Evolutionary conservation across 2,797 vertebrate genomes (phyloP).

Genomic region (Sebastes iracundus): DNA sequence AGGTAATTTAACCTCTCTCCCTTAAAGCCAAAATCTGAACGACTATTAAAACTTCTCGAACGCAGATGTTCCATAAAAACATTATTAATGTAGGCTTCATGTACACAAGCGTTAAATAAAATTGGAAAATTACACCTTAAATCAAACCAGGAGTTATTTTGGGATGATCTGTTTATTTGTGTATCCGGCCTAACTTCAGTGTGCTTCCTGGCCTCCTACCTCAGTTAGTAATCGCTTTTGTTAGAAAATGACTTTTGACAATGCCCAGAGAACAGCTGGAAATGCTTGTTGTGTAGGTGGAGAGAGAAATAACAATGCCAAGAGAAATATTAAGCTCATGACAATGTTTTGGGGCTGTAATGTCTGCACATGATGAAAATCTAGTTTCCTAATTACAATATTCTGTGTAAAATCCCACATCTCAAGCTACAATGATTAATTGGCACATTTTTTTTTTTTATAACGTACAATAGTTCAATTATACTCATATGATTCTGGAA

Average conservation of each 20-base stretch:
- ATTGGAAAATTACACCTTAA: neutral
- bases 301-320: neutral
- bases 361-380: neutral
- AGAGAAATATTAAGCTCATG: neutral
- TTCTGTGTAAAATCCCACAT: neutral
- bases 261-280: neutral
- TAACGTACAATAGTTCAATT: neutral
- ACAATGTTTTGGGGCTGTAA: neutral
- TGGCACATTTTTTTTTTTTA: neutral
- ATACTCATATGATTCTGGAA: neutral
- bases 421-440: neutral
- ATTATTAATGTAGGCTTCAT: neutral
- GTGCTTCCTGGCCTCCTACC: neutral
- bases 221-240: neutral
- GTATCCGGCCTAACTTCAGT: neutral
- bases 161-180: constrained; percentile 6
- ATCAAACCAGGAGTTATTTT: neutral
- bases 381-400: neutral
- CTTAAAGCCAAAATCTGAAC: constrained; percentile 26
- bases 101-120: neutral
- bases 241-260: neutral
- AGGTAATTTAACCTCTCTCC: constrained; percentile 38
- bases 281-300: neutral
- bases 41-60: neutral
- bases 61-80: constrained; percentile 22